Conservation (phyloP, 2,888 invertebrate genomes). For the Boloria selene region DNA sequence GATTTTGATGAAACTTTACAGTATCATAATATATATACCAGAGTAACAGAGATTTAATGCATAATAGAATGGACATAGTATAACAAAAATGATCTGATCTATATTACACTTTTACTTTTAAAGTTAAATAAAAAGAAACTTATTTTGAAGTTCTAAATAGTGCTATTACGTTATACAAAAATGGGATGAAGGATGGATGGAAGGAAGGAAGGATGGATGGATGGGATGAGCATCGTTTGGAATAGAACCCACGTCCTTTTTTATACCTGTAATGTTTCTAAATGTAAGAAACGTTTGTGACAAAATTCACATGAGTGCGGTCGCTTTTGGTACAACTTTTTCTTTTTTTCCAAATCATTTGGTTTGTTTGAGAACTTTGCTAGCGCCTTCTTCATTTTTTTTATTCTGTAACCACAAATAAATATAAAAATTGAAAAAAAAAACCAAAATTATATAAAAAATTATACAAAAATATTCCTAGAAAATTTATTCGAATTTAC, state of each 20-base stretch:
- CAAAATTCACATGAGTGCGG: conserved; percentile 69
- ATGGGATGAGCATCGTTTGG: no score
- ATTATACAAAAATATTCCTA: not conserved
- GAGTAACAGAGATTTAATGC: no score
- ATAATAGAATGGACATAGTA: not conserved
- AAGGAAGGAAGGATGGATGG: no score
- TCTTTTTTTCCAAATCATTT: conserved; percentile 44
- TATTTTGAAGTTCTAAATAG: no score
- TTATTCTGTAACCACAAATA: conserved; percentile 25
- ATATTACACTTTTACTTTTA: not conserved
- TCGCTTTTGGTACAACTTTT: conserved; percentile 53
- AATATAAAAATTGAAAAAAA: no score
- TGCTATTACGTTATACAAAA: no score
- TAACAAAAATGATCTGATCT: not conserved
- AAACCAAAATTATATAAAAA: no score
- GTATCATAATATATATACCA: no score
- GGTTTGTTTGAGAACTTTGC: conserved; percentile 46
- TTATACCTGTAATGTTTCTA: conserved; percentile 58
- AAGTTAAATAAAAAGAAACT: no score
- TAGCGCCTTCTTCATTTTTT: conserved; percentile 44
- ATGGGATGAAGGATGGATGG: no score
- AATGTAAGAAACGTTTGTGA: conserved; percentile 65
- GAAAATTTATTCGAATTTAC: not conserved
- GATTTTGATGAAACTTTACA: no score
- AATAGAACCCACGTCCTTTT: no score